Evolutionary conservation across 1,140 invertebrate species (phyloP).

Genomic region (Drosophila rhopaloa): DNA sequence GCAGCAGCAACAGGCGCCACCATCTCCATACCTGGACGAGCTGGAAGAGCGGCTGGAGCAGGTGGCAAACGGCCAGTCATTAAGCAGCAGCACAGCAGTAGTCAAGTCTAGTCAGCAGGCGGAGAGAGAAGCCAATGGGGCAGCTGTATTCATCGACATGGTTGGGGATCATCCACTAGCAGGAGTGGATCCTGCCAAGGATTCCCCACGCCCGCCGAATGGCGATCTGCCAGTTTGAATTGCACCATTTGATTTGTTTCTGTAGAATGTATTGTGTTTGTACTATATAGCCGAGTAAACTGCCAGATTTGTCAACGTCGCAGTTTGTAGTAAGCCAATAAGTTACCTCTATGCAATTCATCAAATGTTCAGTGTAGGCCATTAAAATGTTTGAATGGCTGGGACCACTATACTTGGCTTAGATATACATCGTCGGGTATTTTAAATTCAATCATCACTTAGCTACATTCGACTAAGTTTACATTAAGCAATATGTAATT

Average conservation of each 20-base stretch:
- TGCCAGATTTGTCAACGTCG: slow-evolving; percentile 31
- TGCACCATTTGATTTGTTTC: slow-evolving; percentile 10
- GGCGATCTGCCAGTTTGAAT: slow-evolving; percentile 20
- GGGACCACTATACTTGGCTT: slow-evolving; percentile 15
- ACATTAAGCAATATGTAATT: slow-evolving; percentile 15
- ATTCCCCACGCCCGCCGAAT: slow-evolving; percentile 16
- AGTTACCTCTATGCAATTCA: slow-evolving; percentile 39
- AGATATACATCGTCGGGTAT: not conserved
- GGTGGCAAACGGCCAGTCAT: slow-evolving; percentile 34
- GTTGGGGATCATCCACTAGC: slow-evolving; percentile 40
- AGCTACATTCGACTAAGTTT: slow-evolving; percentile 18
- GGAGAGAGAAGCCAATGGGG: slow-evolving; percentile 3
- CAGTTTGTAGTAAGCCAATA: slow-evolving; percentile 31
- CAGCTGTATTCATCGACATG: slow-evolving; percentile 47
- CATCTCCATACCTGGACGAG: slow-evolving; percentile 4
- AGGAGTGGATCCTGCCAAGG: slow-evolving; percentile 18
- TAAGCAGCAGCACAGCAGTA: slow-evolving; percentile 35
- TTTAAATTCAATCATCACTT: slow-evolving; percentile 2
- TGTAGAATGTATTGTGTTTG: slow-evolving; percentile 21
- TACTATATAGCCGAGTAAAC: slow-evolving; percentile 36
- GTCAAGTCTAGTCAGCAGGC: slow-evolving; percentile 43
- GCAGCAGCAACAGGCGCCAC: not conserved
- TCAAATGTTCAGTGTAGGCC: slow-evolving; percentile 21
- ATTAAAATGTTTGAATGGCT: slow-evolving; percentile 21
- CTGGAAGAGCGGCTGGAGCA: slow-evolving; percentile 21